phyloP scores from a whole-genome alignment of 2,888 invertebrate genomes.

The Oegoconia quadripuncta region DNA sequence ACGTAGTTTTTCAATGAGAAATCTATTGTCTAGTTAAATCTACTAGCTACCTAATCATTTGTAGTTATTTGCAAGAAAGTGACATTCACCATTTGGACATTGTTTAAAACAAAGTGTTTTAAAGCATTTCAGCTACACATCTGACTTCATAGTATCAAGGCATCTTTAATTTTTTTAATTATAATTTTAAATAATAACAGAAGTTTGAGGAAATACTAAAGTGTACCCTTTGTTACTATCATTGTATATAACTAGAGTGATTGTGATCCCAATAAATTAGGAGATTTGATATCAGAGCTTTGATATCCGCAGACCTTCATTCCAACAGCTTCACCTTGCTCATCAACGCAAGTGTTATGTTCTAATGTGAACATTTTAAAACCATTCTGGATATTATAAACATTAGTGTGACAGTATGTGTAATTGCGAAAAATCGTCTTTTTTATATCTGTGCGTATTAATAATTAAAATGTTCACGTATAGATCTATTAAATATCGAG shows the following conservation, averaged over 20 bases:
- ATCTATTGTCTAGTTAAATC: conserved; percentile 32
- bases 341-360: conserved; percentile 53
- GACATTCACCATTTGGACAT: conserved; percentile 60
- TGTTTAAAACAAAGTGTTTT: conserved; percentile 40
- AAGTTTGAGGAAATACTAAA: conserved; percentile 51
- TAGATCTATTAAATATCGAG: conserved; percentile 75
- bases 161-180: conserved; percentile 20
- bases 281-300: conserved; percentile 59
- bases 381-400: conserved; percentile 67
- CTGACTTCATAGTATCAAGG: conserved; percentile 17
- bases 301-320: conserved; percentile 57
- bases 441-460: conserved; percentile 70
- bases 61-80: conserved; percentile 16
- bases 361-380: conserved; percentile 74
- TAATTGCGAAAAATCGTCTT: conserved; percentile 65
- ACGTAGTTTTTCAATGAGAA: conserved; percentile 37
- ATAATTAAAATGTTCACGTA: conserved; percentile 74
- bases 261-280: conserved; percentile 60
- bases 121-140: conserved; percentile 22
- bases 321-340: conserved; percentile 67
- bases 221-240: conserved; percentile 53
- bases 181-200: conserved; percentile 39
- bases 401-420: conserved; percentile 64
- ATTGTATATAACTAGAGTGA: conserved; percentile 73
- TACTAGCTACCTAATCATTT: conserved; percentile 5